Base-by-base conservation (phyloP, 2,888 invertebrate genomes). In the Girardia tigrina region DNA sequence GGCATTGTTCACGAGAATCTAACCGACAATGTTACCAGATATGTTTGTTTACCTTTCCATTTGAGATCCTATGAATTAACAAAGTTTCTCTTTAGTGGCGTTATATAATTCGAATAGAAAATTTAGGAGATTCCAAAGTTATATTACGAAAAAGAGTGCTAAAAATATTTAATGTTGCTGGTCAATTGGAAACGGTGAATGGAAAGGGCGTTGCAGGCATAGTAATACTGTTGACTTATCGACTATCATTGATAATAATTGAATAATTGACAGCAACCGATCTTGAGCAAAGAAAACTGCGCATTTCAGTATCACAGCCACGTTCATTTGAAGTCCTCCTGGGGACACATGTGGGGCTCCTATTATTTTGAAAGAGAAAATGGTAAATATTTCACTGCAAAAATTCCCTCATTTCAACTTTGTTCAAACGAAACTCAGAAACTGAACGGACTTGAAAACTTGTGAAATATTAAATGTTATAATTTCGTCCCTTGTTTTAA, bases 301-400 rank as follows among this genome's bases (percentile, higher is more conserved):
- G 94, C 94, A 80, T 97, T 95, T 86, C 97, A 97, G 86, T 97
- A 97, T 85, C 92, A 92, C 84, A 94, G 93, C 84, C 94, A 95
- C 85, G 94, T 97, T 75, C 92, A 92, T 80, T 87, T 97, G 79
- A 94, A 95, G 86, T 93, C 94, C 76, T 93, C 94, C 56, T 92
- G 93, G 82, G 97, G 97, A 8, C 95, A 97, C 82, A 93, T 94
- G 92, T 94, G 94, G 94, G 77, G 77, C n/a, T 76, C 76, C 14
- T 76, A 28, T 36, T 28, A 28, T 4, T 76, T 76, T 36, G 42
- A 36, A 20, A 4, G 76, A 16, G 42, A 36, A 6, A 29, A 28
- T 27, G 76, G 76, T 14, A 16, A 36, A 4, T 12, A n/a, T 20
- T 76, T 76, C n/a, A 74, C 74, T 42, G 76, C 56, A 28, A 76